Conservation (phyloP, 2,888 invertebrate genomes). For the Synergus umbraculus region DNA sequence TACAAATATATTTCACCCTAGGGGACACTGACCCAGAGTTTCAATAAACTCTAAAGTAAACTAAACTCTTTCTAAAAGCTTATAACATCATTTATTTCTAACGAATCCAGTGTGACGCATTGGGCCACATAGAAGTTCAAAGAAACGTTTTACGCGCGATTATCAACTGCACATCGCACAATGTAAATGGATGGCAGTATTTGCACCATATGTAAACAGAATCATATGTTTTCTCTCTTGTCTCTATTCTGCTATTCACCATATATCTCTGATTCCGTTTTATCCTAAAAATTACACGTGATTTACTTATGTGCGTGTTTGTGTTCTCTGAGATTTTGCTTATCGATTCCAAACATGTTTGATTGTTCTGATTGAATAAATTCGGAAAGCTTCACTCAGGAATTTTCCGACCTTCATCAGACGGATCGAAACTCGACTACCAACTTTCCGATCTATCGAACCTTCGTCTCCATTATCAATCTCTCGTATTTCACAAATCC, state of each 20-base stretch:
- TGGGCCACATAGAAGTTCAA: background rate
- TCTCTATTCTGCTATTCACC: background rate
- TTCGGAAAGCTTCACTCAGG: conserved; percentile 42
- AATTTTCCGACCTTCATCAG: background rate
- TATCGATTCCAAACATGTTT: conserved; percentile 57
- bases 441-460: conserved; percentile 18
- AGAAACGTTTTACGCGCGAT: conserved; percentile 38
- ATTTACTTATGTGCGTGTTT: background rate
- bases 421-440: background rate
- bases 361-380: conserved; percentile 61
- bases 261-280: no score
- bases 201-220: conserved; percentile 4
- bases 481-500: background rate
- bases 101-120: background rate
- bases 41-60: no score
- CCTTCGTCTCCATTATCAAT: conserved; percentile 3
- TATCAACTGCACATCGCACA: background rate
- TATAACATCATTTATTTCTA: background rate
- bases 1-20: no score
- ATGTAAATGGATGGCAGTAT: conserved; percentile 37
- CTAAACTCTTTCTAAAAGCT: background rate
- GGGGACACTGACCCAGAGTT: no score
- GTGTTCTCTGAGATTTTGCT: conserved; percentile 51
- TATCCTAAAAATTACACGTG: no score
- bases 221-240: background rate